phyloP scores from a whole-genome alignment of 2,888 invertebrate species.

The Acronicta aceris region DNA sequence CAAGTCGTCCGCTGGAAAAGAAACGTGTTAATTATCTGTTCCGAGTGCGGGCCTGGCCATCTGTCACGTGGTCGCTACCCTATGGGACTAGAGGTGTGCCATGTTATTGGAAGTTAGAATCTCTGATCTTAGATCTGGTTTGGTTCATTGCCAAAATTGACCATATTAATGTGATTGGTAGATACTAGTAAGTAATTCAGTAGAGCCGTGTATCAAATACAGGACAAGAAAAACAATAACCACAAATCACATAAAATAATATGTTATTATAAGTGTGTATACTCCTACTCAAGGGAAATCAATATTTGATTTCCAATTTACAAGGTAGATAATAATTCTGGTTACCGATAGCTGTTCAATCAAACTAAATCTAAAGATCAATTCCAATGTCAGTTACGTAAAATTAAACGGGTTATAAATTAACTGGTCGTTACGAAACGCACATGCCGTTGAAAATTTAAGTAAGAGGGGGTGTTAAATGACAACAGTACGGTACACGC shows the following conservation, averaged over 20 bases:
- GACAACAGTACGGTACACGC: constrained; percentile 71
- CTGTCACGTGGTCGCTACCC: constrained; percentile 76
- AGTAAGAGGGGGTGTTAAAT: constrained; percentile 61
- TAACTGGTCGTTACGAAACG: constrained; percentile 29
- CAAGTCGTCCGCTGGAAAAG: constrained; percentile 78
- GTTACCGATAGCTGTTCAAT: neutral
- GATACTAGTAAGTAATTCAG: no score
- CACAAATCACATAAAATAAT: no score
- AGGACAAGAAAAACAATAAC: no score
- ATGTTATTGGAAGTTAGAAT: constrained; percentile 58
- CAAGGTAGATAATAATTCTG: neutral
- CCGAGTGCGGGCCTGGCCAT: constrained; percentile 72
- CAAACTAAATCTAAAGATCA: constrained; percentile 6
- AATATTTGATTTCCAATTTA: constrained; percentile 15
- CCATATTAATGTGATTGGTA: no score
- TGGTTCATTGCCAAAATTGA: constrained; percentile 8
- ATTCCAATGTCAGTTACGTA: constrained; percentile 10
- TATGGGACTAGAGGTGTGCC: constrained; percentile 55
- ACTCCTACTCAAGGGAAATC: constrained; percentile 11
- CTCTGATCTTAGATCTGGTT: constrained; percentile 30
- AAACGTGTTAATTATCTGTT: constrained; percentile 87
- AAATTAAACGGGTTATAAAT: constrained; percentile 23
- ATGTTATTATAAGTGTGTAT: no score
- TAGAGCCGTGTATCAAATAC: no score
- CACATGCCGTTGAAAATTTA: constrained; percentile 41